Base-by-base conservation (phyloP, 1,140 invertebrate genomes). In the Lysiphlebus fabarum region DNA sequence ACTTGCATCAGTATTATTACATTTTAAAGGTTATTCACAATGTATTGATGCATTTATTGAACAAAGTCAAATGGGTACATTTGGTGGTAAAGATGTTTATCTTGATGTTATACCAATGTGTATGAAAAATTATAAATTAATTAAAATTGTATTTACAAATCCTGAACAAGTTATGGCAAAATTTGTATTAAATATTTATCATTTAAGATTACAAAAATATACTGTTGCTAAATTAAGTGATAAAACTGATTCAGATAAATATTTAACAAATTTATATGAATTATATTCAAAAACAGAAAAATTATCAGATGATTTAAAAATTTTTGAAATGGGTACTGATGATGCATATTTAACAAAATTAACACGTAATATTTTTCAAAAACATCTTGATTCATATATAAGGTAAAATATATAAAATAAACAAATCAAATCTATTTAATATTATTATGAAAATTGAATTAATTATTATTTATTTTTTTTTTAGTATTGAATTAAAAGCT, bases 81-180 rank as follows among this genome's bases (percentile, higher is more conserved):
- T 89, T 63, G 81, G 83, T 17, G 89, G 88, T 4, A 90, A 90
- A 72, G 92, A 96, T 73, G 87, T 98, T 49, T 99, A 98, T 81
- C 85, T 86, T 56, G 90, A 97, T 66, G 90, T 98, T 7, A 82
- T 96, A 56, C 90, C 92, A 14, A 81, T 98, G 62, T 98, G 96
- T 79, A 87, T 89, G 65, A 90, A 89, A 68, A 96, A 95, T 71
- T 89, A 94, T 70, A 84, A 86, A 59, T 85, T 98, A 2, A 94
- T 98, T 61, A 88, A 90, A 71, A 87, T 91, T 77, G 96, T 99
- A 1, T 99, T 99, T 71, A 87, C 86, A n/a, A 96, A 95, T 81
- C 93, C 95, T 0, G 92, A 97, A 64, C 91, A 95, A 84, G 95
- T 99, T 0, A 98, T 99, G 93, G 90, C 91, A 41, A 99, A 98